phyloP scores from a whole-genome alignment of 2,113 vertebrate genomes.

The Polyodon spathula region DNA sequence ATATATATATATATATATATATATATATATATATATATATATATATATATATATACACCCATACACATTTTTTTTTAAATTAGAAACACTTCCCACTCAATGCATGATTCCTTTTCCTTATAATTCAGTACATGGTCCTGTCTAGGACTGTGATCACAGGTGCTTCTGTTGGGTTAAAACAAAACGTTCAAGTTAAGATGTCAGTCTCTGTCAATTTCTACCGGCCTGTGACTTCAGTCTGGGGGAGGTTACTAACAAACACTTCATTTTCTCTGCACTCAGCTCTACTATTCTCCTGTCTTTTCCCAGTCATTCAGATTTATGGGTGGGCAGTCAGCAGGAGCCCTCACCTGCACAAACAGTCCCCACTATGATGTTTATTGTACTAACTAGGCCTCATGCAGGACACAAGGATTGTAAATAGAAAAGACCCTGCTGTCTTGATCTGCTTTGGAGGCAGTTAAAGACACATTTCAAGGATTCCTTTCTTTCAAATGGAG shows the following conservation, averaged over 20 bases:
- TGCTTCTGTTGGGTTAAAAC: constrained; percentile 54
- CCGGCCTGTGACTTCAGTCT: constrained; percentile 49
- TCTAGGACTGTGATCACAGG: constrained; percentile 20
- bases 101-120: not conserved
- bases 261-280: constrained; percentile 33
- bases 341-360: constrained; percentile 81
- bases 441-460: constrained; percentile 10
- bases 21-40: too few relatives aligned
- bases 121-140: not conserved
- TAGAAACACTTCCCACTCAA: not conserved
- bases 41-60: too few relatives aligned
- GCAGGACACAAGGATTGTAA: constrained; percentile 57
- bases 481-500: not conserved
- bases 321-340: constrained; percentile 71
- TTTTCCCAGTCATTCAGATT: constrained; percentile 58
- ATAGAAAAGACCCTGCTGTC: constrained; percentile 56
- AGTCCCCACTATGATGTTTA: constrained; percentile 68
- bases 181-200: constrained; percentile 44
- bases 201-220: constrained; percentile 38
- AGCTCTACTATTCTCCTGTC: constrained; percentile 20
- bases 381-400: constrained; percentile 73
- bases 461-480: not conserved
- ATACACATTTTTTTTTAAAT: too few relatives aligned
- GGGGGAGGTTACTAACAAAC: constrained; percentile 47
- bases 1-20: too few relatives aligned